A percentile compares a stretch with the other conserved stretches of the same genome.
Evolutionary conservation across 2,888 invertebrate species (phyloP).

Genomic region (Agrotis exclamationis): DNA sequence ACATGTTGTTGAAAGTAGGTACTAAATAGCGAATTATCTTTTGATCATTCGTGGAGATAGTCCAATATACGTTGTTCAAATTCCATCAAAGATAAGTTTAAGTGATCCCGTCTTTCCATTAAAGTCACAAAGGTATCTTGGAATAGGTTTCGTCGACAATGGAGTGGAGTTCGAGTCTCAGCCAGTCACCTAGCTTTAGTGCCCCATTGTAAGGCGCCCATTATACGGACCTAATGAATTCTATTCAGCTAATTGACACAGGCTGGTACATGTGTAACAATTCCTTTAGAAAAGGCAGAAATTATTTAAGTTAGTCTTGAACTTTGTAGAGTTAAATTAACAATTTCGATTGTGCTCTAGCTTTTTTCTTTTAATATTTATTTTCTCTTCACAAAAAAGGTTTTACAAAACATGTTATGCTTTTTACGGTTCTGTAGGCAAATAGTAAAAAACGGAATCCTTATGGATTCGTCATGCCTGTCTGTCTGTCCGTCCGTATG

Average conservation of each 20-base stretch:
- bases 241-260: constrained; percentile 44
- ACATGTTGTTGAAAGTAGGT: too few species aligned
- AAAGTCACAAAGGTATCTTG: constrained; percentile 29
- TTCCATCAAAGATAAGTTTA: background rate
- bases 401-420: too few species aligned
- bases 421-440: too few species aligned
- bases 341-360: background rate
- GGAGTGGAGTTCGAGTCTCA: constrained; percentile 14
- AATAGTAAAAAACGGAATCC: too few species aligned
- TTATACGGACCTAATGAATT: constrained; percentile 47
- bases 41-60: too few species aligned
- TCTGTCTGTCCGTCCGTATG: too few species aligned
- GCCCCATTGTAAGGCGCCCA: constrained; percentile 25
- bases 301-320: background rate
- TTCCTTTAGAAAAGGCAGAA: constrained; percentile 7
- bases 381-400: too few species aligned
- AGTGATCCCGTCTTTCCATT: constrained; percentile 21
- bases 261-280: constrained; percentile 26
- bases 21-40: too few species aligned
- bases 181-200: constrained; percentile 12
- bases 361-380: background rate
- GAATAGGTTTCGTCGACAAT: constrained; percentile 29
- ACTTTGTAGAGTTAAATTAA: background rate
- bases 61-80: background rate
- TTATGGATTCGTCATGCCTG: too few species aligned